phyloP scores from a whole-genome alignment of 2,797 vertebrate species.

The Gymnodraco acuticeps region DNA sequence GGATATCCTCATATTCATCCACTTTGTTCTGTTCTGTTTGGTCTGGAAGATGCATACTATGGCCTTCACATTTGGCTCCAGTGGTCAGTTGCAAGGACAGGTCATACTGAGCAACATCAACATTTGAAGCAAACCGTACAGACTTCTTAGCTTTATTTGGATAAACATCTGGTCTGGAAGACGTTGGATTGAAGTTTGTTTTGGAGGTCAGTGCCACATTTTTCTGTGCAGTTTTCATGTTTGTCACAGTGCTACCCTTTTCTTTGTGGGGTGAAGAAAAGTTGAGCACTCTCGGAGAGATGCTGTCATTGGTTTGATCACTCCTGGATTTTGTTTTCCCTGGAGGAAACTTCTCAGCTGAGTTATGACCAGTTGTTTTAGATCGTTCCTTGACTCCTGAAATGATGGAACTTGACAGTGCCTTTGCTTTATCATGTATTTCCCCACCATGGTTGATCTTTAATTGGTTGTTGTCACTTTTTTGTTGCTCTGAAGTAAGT shows the following conservation, averaged over 20 bases:
- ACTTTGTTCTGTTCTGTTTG: slow-evolving; percentile 25
- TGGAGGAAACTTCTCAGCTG: slow-evolving; percentile 32
- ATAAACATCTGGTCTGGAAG: slow-evolving; percentile 1
- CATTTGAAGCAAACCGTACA: slow-evolving; percentile 75
- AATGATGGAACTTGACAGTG: slow-evolving; percentile 3
- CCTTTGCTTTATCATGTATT: slow-evolving; percentile 36
- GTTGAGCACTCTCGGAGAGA: background rate
- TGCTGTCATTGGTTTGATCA: slow-evolving; percentile 38
- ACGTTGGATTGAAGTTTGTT: slow-evolving; percentile 22
- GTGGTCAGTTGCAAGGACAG: background rate
- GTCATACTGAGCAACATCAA: slow-evolving; percentile 41
- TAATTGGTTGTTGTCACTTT: slow-evolving; percentile 26
- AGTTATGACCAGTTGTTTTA: slow-evolving; percentile 23
- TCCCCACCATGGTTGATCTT: slow-evolving; percentile 22
- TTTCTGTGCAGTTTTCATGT: slow-evolving; percentile 25
- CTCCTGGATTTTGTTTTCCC: slow-evolving; percentile 33
- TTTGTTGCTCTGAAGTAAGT: slow-evolving; percentile 27
- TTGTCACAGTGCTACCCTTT: slow-evolving; percentile 22
- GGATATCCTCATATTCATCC: slow-evolving; percentile 7
- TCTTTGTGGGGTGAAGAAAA: background rate
- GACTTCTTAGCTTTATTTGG: slow-evolving; percentile 69
- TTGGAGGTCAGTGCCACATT: slow-evolving; percentile 22
- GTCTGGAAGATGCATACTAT: background rate
- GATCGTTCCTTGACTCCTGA: slow-evolving; percentile 25
- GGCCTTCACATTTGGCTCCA: slow-evolving; percentile 30